Percentiles rank a stretch among this genome's conserved stretches.
These are phyloP conservation scores for Corythornis madagascariensis DNA, from an alignment of 2,113 vertebrate genomes.

Conservation along the genomic window DNA sequence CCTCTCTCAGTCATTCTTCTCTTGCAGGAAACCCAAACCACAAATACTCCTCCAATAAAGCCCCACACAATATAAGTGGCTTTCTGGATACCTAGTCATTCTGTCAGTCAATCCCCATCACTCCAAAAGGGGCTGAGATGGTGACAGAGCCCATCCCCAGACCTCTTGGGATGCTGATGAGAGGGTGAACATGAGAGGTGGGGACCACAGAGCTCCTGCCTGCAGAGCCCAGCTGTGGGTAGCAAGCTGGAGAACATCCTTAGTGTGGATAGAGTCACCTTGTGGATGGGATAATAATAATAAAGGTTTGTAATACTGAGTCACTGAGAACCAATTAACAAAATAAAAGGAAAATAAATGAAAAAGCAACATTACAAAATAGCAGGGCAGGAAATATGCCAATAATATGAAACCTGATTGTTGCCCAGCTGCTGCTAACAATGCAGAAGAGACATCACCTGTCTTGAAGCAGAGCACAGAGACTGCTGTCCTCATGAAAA, in stretches of 20 bases:
- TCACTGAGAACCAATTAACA: background rate
- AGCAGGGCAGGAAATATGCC: background rate
- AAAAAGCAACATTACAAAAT: background rate
- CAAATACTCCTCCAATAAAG: background rate
- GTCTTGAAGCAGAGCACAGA: background rate
- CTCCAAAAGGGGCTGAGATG: background rate
- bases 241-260: background rate
- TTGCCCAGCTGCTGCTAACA: background rate
- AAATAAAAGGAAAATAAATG: fast-evolving
- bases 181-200: fast-evolving
- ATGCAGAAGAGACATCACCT: background rate
- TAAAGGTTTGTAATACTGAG: background rate
- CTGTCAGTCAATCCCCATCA: background rate
- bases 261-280: background rate
- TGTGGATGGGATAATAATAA: background rate
- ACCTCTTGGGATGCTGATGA: background rate
- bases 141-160: background rate
- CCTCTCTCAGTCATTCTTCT: background rate
- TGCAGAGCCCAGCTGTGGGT: fast-evolving
- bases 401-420: background rate
- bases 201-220: background rate
- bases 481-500: background rate
- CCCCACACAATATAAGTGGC: background rate
- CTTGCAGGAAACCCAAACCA: background rate
- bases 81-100: background rate